phyloP scores from a whole-genome alignment of 2,797 vertebrate species.

The Eleutherodactylus coqui region DNA sequence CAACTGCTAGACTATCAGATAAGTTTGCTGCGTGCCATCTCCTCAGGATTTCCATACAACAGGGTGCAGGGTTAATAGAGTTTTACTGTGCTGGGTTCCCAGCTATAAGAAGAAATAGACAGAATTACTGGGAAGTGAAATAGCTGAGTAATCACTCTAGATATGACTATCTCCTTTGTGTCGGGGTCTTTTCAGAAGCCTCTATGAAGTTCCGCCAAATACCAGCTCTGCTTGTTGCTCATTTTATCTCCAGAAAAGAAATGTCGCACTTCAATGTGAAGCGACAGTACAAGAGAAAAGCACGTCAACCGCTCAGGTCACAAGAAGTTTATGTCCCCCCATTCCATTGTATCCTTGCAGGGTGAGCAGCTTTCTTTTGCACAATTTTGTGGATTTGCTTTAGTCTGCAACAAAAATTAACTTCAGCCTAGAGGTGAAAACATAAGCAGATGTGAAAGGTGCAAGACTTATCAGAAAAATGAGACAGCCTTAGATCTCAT shows the following conservation, averaged over 20 bases:
- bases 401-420: neutral
- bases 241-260: conserved; percentile 4
- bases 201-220: neutral
- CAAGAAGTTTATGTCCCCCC: neutral
- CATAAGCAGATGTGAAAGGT: neutral
- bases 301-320: neutral
- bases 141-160: neutral
- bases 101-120: neutral
- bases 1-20: neutral
- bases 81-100: neutral
- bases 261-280: neutral
- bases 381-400: neutral
- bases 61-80: neutral
- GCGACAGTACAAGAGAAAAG: neutral
- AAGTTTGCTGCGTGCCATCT: neutral
- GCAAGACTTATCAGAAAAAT: neutral
- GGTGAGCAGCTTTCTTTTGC: neutral
- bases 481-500: no score
- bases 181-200: neutral
- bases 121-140: neutral
- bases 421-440: neutral
- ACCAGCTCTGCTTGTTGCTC: neutral
- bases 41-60: neutral
- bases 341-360: neutral
- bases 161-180: neutral